Evolutionary conservation across 2,888 invertebrate species (phyloP).

Genomic region (Myopa tessellatipennis): DNA sequence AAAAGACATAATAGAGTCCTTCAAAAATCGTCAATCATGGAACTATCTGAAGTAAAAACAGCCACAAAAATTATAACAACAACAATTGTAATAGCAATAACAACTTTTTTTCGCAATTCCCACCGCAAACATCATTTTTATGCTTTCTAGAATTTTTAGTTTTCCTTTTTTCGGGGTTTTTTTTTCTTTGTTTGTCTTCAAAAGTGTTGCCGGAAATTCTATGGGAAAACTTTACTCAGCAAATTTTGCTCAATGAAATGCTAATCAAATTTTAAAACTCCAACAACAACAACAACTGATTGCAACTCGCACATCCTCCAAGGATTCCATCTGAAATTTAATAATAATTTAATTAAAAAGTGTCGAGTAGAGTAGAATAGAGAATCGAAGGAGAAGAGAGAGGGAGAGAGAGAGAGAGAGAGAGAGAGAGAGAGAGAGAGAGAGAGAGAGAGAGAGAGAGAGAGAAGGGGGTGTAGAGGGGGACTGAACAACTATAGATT

Average conservation of each 20-base stretch:
- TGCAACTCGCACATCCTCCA: neutral
- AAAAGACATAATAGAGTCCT: neutral
- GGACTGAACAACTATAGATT: neutral
- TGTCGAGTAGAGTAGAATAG: neutral
- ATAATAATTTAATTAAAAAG: slow-evolving; percentile 29
- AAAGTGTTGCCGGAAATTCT: neutral
- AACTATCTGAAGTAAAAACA: too few relatives aligned
- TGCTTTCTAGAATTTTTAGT: too few relatives aligned
- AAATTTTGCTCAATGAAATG: slow-evolving; percentile 8
- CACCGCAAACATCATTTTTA: too few relatives aligned
- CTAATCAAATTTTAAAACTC: slow-evolving; percentile 7
- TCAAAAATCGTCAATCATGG: neutral
- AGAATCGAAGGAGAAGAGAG: neutral
- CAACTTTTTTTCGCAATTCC: too few relatives aligned
- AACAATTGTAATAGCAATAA: too few relatives aligned
- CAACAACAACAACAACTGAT: neutral
- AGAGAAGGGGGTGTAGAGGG: too few relatives aligned
- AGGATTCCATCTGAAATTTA: neutral
- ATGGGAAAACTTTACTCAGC: slow-evolving; percentile 6
- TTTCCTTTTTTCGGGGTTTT: too few relatives aligned
- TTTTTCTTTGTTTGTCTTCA: too few relatives aligned
- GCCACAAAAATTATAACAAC: too few relatives aligned
- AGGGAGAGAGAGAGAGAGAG: too few relatives aligned
- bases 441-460: too few relatives aligned
- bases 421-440: neutral